Evolutionary conservation across 2,113 vertebrate genomes (phyloP).

Genomic region (Lota lota): DNA sequence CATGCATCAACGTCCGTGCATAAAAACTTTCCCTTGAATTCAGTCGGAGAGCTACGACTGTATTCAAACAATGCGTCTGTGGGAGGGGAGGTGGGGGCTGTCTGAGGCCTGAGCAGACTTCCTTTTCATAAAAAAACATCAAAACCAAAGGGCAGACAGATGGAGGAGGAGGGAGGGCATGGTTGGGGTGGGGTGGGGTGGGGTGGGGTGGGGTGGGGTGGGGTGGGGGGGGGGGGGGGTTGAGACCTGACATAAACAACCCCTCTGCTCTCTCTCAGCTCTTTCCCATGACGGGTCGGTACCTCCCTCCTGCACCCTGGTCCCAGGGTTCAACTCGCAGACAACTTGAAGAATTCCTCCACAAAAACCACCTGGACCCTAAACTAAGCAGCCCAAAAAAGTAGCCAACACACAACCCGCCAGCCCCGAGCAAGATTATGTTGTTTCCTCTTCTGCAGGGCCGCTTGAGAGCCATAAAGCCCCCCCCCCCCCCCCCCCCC

Average conservation of each 20-base stretch:
- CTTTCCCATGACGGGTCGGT: constrained; percentile 1
- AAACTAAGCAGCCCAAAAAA: constrained; percentile 21
- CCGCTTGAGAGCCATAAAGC: too few species aligned
- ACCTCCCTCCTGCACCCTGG: constrained; percentile 4
- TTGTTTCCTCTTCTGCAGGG: constrained; percentile 59
- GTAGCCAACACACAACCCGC: constrained; percentile 60
- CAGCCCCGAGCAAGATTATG: constrained; percentile 59
- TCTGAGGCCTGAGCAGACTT: constrained; percentile 60
- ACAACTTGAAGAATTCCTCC: too few species aligned
- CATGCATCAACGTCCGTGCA: constrained; percentile 34
- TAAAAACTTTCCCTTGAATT: constrained; percentile 61
- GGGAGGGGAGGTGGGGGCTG: constrained; percentile 25
- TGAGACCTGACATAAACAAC: not conserved
- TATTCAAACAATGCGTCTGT: constrained; percentile 64
- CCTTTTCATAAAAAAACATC: constrained; percentile 35
- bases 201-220: not conserved
- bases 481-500: constrained; percentile 36
- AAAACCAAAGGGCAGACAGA: constrained; percentile 35
- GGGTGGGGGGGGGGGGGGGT: not conserved
- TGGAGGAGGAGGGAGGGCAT: constrained; percentile 45
- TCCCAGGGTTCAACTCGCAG: not conserved
- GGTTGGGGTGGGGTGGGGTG: constrained; percentile 34
- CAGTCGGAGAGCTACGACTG: constrained; percentile 47
- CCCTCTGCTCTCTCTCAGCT: not conserved
- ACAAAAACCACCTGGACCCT: not conserved